phyloP scores from a whole-genome alignment of 2,888 invertebrate genomes.

The Trissolcus brochymenae region DNA sequence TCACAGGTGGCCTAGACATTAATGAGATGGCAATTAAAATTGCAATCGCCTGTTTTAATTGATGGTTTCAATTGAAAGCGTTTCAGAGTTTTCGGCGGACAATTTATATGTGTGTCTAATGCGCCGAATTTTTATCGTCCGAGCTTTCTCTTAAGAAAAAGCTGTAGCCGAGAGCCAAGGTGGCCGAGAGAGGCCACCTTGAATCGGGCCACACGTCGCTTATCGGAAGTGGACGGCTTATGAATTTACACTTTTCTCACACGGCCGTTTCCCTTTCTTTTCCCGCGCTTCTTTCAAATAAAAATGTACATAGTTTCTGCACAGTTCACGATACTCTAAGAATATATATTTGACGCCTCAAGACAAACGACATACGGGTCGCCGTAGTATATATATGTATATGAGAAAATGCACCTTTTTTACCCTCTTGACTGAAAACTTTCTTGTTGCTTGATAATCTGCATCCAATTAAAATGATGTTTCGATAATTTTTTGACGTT shows the following conservation, averaged over 20 bases:
- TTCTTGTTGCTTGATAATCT: constrained; percentile 10
- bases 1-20: too few relatives aligned
- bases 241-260: constrained; percentile 38
- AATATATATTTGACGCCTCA: constrained; percentile 33
- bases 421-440: not conserved
- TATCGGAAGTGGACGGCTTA: constrained; percentile 57
- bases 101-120: too few relatives aligned
- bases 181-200: constrained; percentile 55
- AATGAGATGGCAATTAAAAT: too few relatives aligned
- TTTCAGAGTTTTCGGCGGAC: too few relatives aligned
- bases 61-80: not conserved
- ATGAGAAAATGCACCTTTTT: constrained; percentile 14
- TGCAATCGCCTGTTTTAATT: too few relatives aligned
- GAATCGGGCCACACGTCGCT: constrained; percentile 48
- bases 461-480: constrained; percentile 11
- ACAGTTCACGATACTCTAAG: constrained; percentile 4
- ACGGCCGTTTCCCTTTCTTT: constrained; percentile 34
- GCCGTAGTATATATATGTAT: constrained; percentile 8
- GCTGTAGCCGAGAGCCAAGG: constrained; percentile 69
- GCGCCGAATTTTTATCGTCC: not conserved
- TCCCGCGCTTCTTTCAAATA: not conserved
- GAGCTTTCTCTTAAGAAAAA: constrained; percentile 70
- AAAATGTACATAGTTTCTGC: constrained; percentile 14
- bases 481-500: not conserved
- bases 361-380: constrained; percentile 37